These are phyloP conservation scores for Apocheima hispidaria DNA, from an alignment of 2,888 invertebrate genomes.

Conservation along the genomic window DNA sequence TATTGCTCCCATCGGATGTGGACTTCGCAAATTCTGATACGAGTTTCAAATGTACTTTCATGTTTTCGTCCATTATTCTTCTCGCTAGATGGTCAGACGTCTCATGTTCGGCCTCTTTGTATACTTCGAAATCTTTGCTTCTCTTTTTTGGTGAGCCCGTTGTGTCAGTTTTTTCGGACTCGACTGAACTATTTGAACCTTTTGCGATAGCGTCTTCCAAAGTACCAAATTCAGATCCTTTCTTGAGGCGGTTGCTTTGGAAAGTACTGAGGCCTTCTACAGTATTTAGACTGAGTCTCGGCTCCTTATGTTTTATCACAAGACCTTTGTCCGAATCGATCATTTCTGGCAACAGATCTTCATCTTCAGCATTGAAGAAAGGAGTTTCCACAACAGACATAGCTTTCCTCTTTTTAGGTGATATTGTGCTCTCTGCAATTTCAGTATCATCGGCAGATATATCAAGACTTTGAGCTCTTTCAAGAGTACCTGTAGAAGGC, in stretches of 20 bases:
- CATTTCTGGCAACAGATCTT: slow-evolving; percentile 78
- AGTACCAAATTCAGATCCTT: slow-evolving; percentile 91
- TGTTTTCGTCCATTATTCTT: slow-evolving; percentile 81
- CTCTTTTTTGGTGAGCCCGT: slow-evolving; percentile 56
- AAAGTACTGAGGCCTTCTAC: slow-evolving; percentile 89
- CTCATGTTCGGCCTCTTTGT: slow-evolving; percentile 69
- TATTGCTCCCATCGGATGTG: slow-evolving; percentile 78
- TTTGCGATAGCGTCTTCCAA: slow-evolving; percentile 91
- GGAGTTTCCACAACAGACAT: slow-evolving; percentile 83
- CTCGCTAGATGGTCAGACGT: slow-evolving; percentile 79
- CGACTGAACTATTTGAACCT: slow-evolving; percentile 78
- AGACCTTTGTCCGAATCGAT: slow-evolving; percentile 70
- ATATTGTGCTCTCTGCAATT: slow-evolving; percentile 73
- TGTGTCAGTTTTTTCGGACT: slow-evolving; percentile 72
- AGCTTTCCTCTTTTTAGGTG: slow-evolving; percentile 89
- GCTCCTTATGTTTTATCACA: slow-evolving; percentile 83
- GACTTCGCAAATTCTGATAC: slow-evolving; percentile 82
- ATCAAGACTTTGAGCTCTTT: slow-evolving; percentile 93
- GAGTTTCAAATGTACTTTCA: slow-evolving; percentile 80
- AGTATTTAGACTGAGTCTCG: slow-evolving; percentile 83
- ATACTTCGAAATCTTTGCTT: slow-evolving; percentile 60
- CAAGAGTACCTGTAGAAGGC: slow-evolving; percentile 87
- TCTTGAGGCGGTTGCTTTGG: slow-evolving; percentile 89
- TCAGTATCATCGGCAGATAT: slow-evolving; percentile 87
- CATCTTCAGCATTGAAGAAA: slow-evolving; percentile 76